Conservation (phyloP, 2,797 vertebrate species). For the Gila robusta region DNA sequence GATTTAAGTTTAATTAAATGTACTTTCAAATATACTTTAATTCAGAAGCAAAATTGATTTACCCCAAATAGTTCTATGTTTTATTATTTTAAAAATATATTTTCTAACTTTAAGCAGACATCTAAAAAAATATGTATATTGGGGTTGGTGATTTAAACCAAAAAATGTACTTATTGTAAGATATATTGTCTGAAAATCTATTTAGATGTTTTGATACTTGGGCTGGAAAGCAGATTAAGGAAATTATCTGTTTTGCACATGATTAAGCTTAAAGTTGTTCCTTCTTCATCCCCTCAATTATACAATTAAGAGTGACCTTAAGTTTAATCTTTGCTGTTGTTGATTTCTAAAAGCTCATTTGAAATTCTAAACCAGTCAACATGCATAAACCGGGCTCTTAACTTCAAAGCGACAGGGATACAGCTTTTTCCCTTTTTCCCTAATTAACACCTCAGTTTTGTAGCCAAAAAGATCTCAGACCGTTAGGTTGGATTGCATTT, state of each 20-base stretch:
- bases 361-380: neutral
- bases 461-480: slow-evolving; percentile 19
- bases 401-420: slow-evolving; percentile 13
- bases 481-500: slow-evolving; percentile 18
- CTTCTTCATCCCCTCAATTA: neutral
- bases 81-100: neutral
- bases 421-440: neutral
- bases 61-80: neutral
- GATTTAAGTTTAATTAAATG: neutral
- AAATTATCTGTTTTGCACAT: neutral
- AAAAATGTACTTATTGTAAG: neutral
- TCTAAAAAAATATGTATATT: neutral
- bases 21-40: neutral
- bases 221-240: neutral
- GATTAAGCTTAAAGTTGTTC: neutral
- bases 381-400: neutral
- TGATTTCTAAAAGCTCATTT: slow-evolving; percentile 5
- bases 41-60: neutral
- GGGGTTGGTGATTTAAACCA: neutral
- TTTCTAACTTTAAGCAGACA: neutral
- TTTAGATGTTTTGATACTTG: neutral
- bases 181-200: neutral
- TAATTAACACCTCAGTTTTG: slow-evolving; percentile 20
- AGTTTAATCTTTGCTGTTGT: slow-evolving; percentile 20
- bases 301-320: neutral